phyloP scores from a whole-genome alignment of 2,888 invertebrate species.

The Drosophila merina region DNA sequence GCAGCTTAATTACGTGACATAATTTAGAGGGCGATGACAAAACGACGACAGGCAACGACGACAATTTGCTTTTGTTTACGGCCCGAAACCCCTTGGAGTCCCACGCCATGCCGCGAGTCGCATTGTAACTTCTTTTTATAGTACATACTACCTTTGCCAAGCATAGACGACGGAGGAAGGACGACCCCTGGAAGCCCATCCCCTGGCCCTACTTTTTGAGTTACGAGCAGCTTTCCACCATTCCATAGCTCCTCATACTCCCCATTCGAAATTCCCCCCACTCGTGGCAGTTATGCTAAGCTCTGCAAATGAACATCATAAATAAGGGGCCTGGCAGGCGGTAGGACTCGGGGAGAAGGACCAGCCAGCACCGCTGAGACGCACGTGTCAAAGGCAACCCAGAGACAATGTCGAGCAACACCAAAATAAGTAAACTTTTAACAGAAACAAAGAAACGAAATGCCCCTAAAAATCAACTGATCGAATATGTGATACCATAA shows the following conservation, averaged over 20 bases:
- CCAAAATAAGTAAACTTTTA: constrained; percentile 26
- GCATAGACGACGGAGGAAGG: constrained; percentile 8
- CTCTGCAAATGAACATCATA: constrained; percentile 69
- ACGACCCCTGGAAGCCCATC: not conserved
- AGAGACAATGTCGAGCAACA: constrained; percentile 39
- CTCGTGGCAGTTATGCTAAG: constrained; percentile 57
- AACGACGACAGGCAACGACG: constrained; percentile 37
- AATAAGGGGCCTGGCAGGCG: constrained; percentile 44
- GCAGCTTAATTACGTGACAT: constrained; percentile 67
- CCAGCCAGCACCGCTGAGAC: constrained; percentile 6
- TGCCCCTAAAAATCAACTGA: not conserved
- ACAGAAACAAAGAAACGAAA: not conserved
- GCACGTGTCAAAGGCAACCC: constrained; percentile 45
- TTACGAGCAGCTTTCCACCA: constrained; percentile 47
- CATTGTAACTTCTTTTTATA: constrained; percentile 51
- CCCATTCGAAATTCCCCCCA: not conserved
- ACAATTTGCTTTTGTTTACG: constrained; percentile 54
- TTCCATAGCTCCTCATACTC: not conserved
- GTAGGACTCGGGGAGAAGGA: not conserved
- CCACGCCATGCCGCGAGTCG: constrained; percentile 14
- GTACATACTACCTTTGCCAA: constrained; percentile 37
- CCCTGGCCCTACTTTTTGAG: constrained; percentile 29
- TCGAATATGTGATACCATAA: not conserved
- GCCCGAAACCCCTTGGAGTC: constrained; percentile 4
- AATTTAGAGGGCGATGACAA: constrained; percentile 61